A percentile compares a stretch with the other conserved stretches of the same genome.
phyloP scores from a whole-genome alignment of 2,888 invertebrate genomes.

The Steinernema hermaphroditum region DNA sequence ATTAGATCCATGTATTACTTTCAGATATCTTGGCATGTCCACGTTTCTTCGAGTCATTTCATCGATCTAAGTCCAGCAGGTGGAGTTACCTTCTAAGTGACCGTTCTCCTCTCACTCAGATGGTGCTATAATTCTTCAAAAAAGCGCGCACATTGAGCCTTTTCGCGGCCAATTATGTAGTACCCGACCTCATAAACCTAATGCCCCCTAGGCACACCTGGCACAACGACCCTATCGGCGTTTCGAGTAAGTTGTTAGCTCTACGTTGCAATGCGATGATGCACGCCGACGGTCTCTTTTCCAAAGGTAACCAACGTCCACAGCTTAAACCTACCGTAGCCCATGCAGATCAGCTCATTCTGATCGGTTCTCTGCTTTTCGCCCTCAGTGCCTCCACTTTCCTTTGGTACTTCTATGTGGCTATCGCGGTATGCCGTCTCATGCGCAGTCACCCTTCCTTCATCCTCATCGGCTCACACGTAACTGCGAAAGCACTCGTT shows the following conservation, averaged over 20 bases:
- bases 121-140: no score
- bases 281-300: neutral
- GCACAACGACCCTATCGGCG: neutral
- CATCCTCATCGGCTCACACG: slow-evolving; percentile 7
- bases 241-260: neutral
- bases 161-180: no score
- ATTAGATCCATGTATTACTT: no score
- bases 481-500: neutral
- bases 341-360: neutral
- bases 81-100: neutral
- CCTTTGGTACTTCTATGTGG: slow-evolving; percentile 22
- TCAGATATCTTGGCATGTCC: no score
- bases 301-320: neutral
- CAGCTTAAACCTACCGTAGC: neutral
- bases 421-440: slow-evolving; percentile 4
- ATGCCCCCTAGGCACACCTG: neutral
- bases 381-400: neutral
- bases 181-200: slow-evolving; percentile 3
- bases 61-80: no score
- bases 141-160: no score
- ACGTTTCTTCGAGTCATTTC: no score
- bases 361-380: neutral
- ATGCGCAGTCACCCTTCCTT: slow-evolving; percentile 3
- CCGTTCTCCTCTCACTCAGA: neutral
- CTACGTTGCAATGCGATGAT: neutral